Evolutionary conservation across 2,888 invertebrate species (phyloP).

Genomic region (Pterobdella sp.): DNA sequence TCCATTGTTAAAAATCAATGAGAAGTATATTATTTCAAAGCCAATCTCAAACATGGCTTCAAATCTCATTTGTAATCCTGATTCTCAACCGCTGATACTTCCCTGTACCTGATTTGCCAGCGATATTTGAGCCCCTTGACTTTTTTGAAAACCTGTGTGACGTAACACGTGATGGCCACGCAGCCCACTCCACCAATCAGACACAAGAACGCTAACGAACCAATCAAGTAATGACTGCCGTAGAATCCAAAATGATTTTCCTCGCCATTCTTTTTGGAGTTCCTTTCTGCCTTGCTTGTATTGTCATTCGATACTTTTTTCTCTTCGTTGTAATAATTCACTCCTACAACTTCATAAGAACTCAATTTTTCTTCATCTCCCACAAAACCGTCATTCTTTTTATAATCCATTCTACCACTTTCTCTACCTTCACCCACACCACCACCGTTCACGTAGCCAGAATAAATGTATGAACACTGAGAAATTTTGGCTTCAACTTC

Average conservation of each 20-base stretch:
- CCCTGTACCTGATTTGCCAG: slow-evolving; percentile 39
- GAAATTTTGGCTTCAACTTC: slow-evolving; percentile 28
- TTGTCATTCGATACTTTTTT: background rate
- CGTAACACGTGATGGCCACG: slow-evolving; percentile 31
- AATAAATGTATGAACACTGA: background rate
- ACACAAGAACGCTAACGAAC: slow-evolving; percentile 16
- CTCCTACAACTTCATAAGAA: background rate
- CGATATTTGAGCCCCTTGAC: slow-evolving; percentile 37
- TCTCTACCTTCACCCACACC: background rate
- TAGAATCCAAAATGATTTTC: background rate
- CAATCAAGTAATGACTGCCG: background rate
- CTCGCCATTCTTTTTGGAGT: background rate
- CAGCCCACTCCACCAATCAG: slow-evolving; percentile 26
- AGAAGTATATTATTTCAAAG: background rate
- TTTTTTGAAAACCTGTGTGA: slow-evolving; percentile 35
- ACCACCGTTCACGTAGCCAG: background rate
- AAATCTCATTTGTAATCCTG: background rate
- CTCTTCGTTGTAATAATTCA: slow-evolving; percentile 8
- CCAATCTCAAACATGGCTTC: background rate
- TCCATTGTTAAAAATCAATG: background rate
- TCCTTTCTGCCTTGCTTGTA: background rate
- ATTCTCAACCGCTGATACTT: slow-evolving; percentile 38
- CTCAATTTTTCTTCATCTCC: background rate
- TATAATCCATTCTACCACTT: background rate
- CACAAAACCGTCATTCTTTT: background rate